Base-by-base conservation (phyloP, 1,140 invertebrate species). In the Drosophila santomea region DNA sequence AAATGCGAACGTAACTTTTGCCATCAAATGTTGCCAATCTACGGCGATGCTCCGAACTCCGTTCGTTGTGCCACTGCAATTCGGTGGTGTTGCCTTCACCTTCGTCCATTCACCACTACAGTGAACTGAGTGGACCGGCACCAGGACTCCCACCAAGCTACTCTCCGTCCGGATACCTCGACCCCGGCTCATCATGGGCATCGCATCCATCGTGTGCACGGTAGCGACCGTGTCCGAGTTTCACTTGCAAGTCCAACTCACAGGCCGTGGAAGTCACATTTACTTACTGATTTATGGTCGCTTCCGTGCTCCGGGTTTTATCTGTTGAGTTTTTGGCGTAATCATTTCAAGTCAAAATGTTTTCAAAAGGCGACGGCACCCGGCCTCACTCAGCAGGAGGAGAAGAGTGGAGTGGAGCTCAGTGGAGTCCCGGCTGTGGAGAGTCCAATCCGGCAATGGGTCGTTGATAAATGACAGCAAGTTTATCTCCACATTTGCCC, bases 1-100 rank as follows among this genome's bases (percentile, higher is more conserved):
- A 89, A 89, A 89, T 89, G 85, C 66, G 77, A 89, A 80, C 74
- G 77, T 84, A 89, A 89, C 85, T 89, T 89, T 80, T 73, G 74
- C 84, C 84, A 89, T 89, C 85, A 89, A 90, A 90, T 89, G 85
- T 90, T 89, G 85, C 85, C 84, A 89, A 89, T 89, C 84, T 78
- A 76, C 64, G 71, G 38, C 35, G 54, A 32, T 54, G 50, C 58
- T 50, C 7, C 2, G 55, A 60, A 58, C 64, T 78, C 62, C n/a
- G 44, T 52, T 41, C 43, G 23, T 56, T 32, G 39, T 58, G 39
- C 28, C 39, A 41, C 52, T 73, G 56, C 67, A 47, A 50, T 63
- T 66, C 57, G 52, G 61, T 45, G 55, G 28, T 36, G 50, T 23
- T 58, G 45, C 58, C 72, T 48, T 43, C 64, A 51, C 58, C 72